Evolutionary conservation across 2,797 vertebrate species (phyloP), one percentile per base, ranked within the genome.

Genomic region (Smutsia temminckii): DNA sequence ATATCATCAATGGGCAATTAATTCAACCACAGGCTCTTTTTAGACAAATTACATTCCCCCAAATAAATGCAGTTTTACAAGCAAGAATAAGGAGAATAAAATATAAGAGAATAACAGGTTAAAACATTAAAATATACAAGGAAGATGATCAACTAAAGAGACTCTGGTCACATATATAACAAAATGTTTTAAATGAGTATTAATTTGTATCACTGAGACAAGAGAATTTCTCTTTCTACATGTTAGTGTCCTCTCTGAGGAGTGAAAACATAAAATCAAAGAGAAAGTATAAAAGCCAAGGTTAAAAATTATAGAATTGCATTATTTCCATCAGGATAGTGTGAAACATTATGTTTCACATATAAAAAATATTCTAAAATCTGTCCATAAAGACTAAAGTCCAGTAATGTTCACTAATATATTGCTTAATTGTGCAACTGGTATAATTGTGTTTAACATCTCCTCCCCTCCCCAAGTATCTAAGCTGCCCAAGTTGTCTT

Each of bases 401-500:
- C n/a, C 51, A 59, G n/a, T 61, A 49, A 96, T 75, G 37, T 71
- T 80, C 77, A 88, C 27, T 57, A 77, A 94, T 75, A 63, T 29
- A 85, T 91, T 93, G 71, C 25, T 81, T 80, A 85, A 89, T 57
- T 59, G 74, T 37, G 9, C 71, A 80, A 77, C 27, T 80, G 27
- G 20, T 16, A 40, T 85, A 84, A 75, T 34, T 85, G 42, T 63
- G 18, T 53, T 93, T 66, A 34, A 81, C 13, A 17, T 63, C 53
- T n/a, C 55, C 46, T 34, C 25, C n/a, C 3, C 5, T 72, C 29
- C 2, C 27, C 57, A 37, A 78, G 16, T 84, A 69, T 16, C 61
- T 86, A 77, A 89, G 40, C 55, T 89, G 72, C 93, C 46, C 40
- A 80, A 92, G 51, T 89, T 90, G 37, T 81, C 74, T 80, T 95